These are phyloP conservation scores for Macrophya annulata DNA, from an alignment of 2,888 invertebrate species.

Conservation along the genomic window DNA sequence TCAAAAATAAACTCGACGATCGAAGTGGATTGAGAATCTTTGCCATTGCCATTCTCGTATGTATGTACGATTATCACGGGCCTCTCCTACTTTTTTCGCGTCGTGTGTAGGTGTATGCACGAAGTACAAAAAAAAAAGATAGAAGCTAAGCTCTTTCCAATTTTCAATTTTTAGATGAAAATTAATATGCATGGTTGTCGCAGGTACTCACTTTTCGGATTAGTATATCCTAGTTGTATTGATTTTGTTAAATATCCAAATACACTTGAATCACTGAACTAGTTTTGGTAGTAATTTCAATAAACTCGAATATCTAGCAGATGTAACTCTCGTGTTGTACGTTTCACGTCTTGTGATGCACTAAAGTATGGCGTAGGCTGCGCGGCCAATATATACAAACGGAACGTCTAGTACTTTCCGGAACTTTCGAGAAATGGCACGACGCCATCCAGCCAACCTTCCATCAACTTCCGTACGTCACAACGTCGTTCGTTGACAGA, in stretches of 20 bases:
- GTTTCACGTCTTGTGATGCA: conserved; percentile 71
- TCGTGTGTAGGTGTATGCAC: neutral
- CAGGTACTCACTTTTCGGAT: conserved; percentile 32
- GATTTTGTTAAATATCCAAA: conserved; percentile 23
- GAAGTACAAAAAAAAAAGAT: neutral
- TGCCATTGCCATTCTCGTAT: conserved; percentile 54
- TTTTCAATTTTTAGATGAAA: conserved; percentile 29
- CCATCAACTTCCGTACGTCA: conserved; percentile 64
- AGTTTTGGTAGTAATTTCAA: conserved; percentile 19
- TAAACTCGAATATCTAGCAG: conserved; percentile 29
- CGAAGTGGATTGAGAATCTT: conserved; percentile 52
- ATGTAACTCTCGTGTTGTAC: conserved; percentile 59
- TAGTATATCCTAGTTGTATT: conserved; percentile 20
- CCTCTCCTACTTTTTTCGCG: conserved; percentile 24
- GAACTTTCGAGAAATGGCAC: conserved; percentile 84
- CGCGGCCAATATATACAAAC: conserved; percentile 83
- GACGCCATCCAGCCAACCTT: conserved; percentile 66
- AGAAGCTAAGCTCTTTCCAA: conserved; percentile 13
- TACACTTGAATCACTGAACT: conserved; percentile 47
- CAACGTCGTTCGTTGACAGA: conserved; percentile 55
- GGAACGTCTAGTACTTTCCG: conserved; percentile 83
- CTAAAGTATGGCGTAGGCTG: conserved; percentile 80
- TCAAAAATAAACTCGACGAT: conserved; percentile 68
- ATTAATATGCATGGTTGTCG: neutral
- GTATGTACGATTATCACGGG: conserved; percentile 32